Base-by-base conservation (phyloP, 2,797 vertebrate species). In the Chloroceryle amazona region DNA sequence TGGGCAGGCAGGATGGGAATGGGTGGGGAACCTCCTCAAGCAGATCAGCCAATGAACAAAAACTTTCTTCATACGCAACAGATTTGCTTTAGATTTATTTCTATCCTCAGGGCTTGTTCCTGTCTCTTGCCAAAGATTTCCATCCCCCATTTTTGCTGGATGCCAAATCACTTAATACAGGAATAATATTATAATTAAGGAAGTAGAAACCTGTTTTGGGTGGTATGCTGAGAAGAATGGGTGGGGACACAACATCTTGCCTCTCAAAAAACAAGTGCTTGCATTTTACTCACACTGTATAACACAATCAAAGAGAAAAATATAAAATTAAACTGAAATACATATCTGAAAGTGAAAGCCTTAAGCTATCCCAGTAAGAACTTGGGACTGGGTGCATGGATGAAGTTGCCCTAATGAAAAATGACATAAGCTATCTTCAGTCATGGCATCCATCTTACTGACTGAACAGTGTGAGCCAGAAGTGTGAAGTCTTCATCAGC, bases 21-120 rank as follows among this genome's bases (percentile, higher is more conserved):
- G 65, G 76, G 85, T 78, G 65, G 68, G 65, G 90, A 93, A 91
- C 31, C 72, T 78, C 75, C 65, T 67, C 3, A 3, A 68, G 65
- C 41, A 61, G 39, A 78, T 91, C 85, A 90, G 72, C 63, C 89
- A 93, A 54, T 19, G 42, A 83, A 96, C 75, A 96, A 80, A 85
- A 94, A 21, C 90, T 16, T 88, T 80, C 93, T 89, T 95, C 90
- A 93, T 31, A 47, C 16, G 82, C 72, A 72, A 65, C 44, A 58
- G 62, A 61, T 81, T 74, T 63, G 72, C 75, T 72, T 74, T 7
- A 54, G 41, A 11, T 57, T 54, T 86, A 87, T 94, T 78, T 79
- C 86, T 74, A 10, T 54, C 82, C 87, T 94, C 57, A 18, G 73
- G 60, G 68, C 55, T 67, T 35, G 47, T 61, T 95, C 52, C 61